phyloP scores from a whole-genome alignment of 2,888 invertebrate species.

The Melanophora roralis region DNA sequence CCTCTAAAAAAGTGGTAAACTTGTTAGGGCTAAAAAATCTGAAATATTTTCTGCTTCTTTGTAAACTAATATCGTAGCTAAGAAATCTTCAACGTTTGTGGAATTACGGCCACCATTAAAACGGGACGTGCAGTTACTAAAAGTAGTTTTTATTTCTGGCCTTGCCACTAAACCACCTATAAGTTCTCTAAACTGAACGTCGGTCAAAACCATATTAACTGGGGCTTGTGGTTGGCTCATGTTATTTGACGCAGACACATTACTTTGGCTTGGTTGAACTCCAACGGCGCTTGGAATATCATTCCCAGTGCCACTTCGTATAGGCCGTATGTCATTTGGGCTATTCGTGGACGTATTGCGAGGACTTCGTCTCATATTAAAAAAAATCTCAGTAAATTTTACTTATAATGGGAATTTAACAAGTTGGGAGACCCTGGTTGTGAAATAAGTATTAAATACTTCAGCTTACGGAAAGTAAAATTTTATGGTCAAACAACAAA shows the following conservation, averaged over 20 bases:
- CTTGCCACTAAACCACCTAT: not conserved
- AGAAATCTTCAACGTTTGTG: conserved; percentile 42
- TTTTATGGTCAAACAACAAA: too few species aligned
- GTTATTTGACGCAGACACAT: not conserved
- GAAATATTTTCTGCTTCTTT: conserved; percentile 40
- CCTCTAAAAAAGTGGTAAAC: conserved; percentile 46
- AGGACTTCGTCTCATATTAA: too few species aligned
- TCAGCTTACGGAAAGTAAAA: too few species aligned
- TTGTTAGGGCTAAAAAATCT: conserved; percentile 24
- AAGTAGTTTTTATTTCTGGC: conserved; percentile 24
- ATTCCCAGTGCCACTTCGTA: not conserved
- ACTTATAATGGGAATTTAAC: too few species aligned
- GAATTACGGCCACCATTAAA: conserved; percentile 42
- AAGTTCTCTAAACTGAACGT: conserved; percentile 1
- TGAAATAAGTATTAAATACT: too few species aligned
- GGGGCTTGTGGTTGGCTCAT: not conserved
- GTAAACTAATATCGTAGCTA: conserved; percentile 31
- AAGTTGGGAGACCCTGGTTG: too few species aligned
- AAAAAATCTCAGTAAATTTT: too few species aligned
- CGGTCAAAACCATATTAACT: not conserved
- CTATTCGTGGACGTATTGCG: not conserved
- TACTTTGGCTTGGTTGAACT: not conserved
- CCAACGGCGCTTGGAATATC: not conserved
- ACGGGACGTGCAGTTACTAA: conserved; percentile 32
- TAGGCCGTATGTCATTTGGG: not conserved